Percentiles rank a stretch among this genome's conserved stretches.
These are phyloP conservation scores for Tenebrosternarchus preto DNA, from an alignment of 2,113 vertebrate genomes.

Conservation along the genomic window DNA sequence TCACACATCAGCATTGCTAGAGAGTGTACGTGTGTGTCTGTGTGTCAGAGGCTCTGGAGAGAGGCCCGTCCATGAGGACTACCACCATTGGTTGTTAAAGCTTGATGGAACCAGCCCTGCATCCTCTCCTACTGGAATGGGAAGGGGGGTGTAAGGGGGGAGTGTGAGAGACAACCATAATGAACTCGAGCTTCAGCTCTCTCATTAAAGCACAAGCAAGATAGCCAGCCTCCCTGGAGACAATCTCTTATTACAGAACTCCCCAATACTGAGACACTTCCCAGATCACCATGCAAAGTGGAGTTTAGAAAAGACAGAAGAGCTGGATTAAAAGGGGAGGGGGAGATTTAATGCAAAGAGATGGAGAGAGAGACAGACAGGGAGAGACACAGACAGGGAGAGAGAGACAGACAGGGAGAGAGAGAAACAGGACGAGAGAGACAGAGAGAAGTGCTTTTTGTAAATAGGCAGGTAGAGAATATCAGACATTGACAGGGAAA, in stretches of 20 bases:
- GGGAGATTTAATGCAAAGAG: background rate
- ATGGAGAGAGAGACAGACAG: constrained; percentile 21
- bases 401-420: background rate
- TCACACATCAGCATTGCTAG: background rate
- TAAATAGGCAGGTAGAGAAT: too few relatives aligned
- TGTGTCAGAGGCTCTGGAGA: constrained; percentile 25
- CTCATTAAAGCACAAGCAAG: constrained; percentile 50
- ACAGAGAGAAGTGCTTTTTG: too few relatives aligned
- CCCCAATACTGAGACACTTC: constrained; percentile 25
- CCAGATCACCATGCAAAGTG: constrained; percentile 23
- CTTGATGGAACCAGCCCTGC: background rate
- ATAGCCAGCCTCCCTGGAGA: constrained; percentile 38
- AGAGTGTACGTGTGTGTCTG: constrained; percentile 13
- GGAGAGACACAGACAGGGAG: constrained; percentile 6
- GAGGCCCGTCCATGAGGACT: background rate
- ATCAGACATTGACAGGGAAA: too few relatives aligned
- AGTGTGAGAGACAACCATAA: constrained; percentile 24
- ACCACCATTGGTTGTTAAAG: constrained; percentile 24
- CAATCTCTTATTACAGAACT: constrained; percentile 37
- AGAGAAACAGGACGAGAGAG: too few relatives aligned
- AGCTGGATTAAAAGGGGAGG: constrained; percentile 14
- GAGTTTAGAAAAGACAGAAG: constrained; percentile 7
- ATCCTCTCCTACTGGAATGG: constrained; percentile 11
- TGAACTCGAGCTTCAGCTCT: constrained; percentile 43
- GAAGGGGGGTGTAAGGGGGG: background rate